Base-by-base conservation (phyloP, 1,140 invertebrate genomes). In the Drosophila baimaii region DNA sequence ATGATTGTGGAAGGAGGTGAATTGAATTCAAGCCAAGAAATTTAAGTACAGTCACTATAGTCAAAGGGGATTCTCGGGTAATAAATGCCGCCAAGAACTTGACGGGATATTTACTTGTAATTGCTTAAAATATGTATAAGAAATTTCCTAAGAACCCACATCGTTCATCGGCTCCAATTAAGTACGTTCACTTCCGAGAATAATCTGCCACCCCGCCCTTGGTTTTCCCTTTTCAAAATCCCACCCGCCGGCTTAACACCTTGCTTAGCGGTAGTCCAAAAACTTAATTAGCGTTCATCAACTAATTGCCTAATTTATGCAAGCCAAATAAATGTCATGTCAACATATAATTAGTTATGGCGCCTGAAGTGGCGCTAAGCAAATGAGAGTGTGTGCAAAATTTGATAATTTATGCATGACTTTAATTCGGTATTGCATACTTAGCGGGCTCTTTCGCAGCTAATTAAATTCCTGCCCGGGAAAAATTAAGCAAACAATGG, bases 301-400 rank as follows among this genome's bases (percentile, higher is more conserved):
- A 88, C 83, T 86, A 86, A 86, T 86, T 86, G 83, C 63, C 76
- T 86, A 86, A 86, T 88, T 88, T 86, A 86, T 86, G 83, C 83
- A 86, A 79, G 72, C 77, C 83, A 86, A 86, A 86, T 86, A 83
- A 86, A 88, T 88, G 83, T 74, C 83, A 88, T 73, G 83, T 86
- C 83, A 79, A 77, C 83, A 88, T 73, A 86, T 82, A 88, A 88
- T 86, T 86, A 86, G 79, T 79, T 79, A 66, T 76, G 63, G 71
- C 76, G 51, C 70, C 46, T 54, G 31, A 59, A 68, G 46, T 57
- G 43, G 71, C 43, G 52, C 57, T 33, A 23, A 70, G 80, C 33
- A 76, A 76, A 79, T 59, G 61, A 31, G 73, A 27, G n/a, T 66
- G 54, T 43, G 21, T 55, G 49, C 17, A 57, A 58, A 25, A 63